Evolutionary conservation across 37 sponge, comb jelly and placozoan species (phyloP).

Genomic region (Oopsacas minuta): DNA sequence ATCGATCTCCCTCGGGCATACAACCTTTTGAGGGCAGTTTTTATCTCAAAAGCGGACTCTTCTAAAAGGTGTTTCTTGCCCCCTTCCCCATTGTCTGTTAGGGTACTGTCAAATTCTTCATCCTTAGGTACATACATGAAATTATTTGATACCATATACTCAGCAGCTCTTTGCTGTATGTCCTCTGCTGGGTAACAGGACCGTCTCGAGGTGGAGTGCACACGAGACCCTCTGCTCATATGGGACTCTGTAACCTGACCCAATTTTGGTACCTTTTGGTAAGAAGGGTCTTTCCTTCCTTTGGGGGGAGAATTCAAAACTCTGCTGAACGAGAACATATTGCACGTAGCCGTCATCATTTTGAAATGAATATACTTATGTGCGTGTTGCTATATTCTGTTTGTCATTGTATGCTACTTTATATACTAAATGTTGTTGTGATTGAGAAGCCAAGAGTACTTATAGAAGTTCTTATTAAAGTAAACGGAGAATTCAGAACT

Average conservation of each 20-base stretch:
- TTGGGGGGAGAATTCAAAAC: background rate
- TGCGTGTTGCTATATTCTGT: too few species aligned
- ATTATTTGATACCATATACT: background rate
- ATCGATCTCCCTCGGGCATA: background rate
- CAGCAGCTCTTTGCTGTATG: background rate
- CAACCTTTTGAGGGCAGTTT: background rate
- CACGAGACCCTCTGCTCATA: background rate
- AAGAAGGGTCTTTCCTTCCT: background rate
- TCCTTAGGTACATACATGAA: background rate
- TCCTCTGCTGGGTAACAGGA: background rate
- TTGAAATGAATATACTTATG: too few species aligned
- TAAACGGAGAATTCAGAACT: too few species aligned
- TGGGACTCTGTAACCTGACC: background rate
- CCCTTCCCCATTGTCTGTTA: background rate
- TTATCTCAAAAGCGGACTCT: background rate
- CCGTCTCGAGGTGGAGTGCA: background rate
- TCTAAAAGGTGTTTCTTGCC: background rate
- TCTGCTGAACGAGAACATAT: constrained; percentile 3
- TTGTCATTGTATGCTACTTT: too few species aligned
- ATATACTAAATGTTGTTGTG: too few species aligned
- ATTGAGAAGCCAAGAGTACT: too few species aligned
- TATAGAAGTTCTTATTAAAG: too few species aligned
- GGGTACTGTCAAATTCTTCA: background rate
- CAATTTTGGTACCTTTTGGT: background rate
- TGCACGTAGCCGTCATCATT: background rate